phyloP scores from a whole-genome alignment of 2,888 invertebrate genomes.

The Polydrusus tereticollis region DNA sequence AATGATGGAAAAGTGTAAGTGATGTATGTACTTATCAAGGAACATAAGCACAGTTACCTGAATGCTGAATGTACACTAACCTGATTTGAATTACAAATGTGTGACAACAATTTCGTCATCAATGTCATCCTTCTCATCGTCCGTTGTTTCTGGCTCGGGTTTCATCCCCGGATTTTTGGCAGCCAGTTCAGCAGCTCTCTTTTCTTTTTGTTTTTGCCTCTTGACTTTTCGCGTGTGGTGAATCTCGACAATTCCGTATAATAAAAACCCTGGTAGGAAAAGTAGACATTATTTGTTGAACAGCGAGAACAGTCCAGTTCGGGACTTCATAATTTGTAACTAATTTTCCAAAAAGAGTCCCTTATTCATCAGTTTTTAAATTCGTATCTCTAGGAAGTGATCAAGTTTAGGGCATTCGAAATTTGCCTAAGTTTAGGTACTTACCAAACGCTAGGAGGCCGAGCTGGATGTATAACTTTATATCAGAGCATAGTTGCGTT shows the following conservation, averaged over 20 bases:
- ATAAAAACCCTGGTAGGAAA: slow-evolving; percentile 62
- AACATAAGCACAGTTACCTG: no score
- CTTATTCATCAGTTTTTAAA: no score
- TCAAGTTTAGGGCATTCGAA: no score
- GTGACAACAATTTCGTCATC: slow-evolving; percentile 91
- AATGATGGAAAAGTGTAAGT: no score
- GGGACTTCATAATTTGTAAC: no score
- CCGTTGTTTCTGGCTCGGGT: slow-evolving; percentile 78
- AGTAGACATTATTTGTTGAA: no score
- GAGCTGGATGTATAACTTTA: slow-evolving; percentile 88
- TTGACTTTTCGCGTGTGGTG: slow-evolving; percentile 85
- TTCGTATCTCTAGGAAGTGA: no score
- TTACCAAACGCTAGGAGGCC: slow-evolving; percentile 81
- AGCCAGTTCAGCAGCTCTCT: slow-evolving; percentile 75
- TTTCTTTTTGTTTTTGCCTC: slow-evolving; percentile 77
- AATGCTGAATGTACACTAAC: neutral
- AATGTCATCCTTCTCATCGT: slow-evolving; percentile 88
- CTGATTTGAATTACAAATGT: slow-evolving; percentile 73
- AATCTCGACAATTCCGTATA: slow-evolving; percentile 85
- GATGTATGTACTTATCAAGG: no score
- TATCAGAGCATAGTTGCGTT: slow-evolving; percentile 85
- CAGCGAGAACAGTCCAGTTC: no score
- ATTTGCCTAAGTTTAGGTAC: slow-evolving; percentile 34
- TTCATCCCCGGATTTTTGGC: slow-evolving; percentile 68
- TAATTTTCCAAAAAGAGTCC: no score